Conservation (phyloP, 1,140 invertebrate genomes). For the Anadara kagoshimensis region DNA sequence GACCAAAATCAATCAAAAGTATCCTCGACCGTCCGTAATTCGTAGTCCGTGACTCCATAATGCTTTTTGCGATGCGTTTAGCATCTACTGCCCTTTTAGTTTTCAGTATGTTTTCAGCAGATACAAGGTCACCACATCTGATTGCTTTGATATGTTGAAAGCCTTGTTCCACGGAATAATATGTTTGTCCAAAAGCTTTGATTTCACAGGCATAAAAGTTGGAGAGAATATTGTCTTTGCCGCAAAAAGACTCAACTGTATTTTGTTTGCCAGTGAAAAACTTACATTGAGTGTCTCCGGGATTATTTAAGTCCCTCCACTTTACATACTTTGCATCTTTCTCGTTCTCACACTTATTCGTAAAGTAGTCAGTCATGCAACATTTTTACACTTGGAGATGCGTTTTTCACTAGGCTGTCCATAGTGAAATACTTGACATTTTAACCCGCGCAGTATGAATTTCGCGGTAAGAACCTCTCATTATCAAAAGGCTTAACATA, state of each 20-base stretch:
- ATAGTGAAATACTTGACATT: no score
- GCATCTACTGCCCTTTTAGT: no score
- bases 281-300: not conserved
- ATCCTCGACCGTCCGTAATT: no score
- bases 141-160: not conserved
- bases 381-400: not conserved
- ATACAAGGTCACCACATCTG: constrained; percentile 2
- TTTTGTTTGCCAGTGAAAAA: not conserved
- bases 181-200: no score
- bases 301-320: not conserved
- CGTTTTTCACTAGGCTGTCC: not conserved
- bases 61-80: not conserved
- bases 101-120: not conserved
- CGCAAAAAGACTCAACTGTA: not conserved
- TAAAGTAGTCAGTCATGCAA: not conserved
- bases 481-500: no score
- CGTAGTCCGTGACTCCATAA: not conserved
- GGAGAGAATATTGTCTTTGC: no score
- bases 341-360: not conserved
- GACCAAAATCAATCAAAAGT: no score
- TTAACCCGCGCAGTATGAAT: no score
- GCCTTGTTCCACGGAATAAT: no score
- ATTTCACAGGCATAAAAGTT: no score
- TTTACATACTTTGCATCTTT: not conserved
- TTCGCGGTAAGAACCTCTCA: no score